Conservation (phyloP, 2,797 vertebrate species). For the Melanogrammus aeglefinus region DNA sequence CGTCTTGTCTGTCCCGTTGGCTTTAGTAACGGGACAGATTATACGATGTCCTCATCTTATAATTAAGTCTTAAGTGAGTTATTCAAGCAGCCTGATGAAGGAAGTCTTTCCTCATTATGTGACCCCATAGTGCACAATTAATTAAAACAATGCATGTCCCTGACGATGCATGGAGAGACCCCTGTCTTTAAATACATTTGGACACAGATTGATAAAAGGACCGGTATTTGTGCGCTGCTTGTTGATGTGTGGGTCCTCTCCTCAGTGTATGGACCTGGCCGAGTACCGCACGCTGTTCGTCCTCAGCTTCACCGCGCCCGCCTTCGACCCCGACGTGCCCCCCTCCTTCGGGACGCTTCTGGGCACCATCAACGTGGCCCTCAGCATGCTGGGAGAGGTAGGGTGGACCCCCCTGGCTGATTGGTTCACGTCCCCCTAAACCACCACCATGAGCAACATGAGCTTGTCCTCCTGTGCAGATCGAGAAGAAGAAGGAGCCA, state of each 20-base stretch:
- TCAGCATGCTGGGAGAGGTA: conserved; percentile 95
- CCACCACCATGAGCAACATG: neutral
- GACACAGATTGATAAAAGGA: too few species aligned
- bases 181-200: too few species aligned
- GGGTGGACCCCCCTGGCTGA: neutral
- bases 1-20: neutral
- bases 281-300: conserved; percentile 91
- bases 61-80: too few species aligned
- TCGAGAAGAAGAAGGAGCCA: conserved; percentile 95
- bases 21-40: too few species aligned
- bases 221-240: neutral
- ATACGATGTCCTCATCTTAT: too few species aligned
- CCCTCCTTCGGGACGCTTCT: conserved; percentile 97
- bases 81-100: too few species aligned
- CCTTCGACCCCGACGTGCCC: conserved; percentile 91
- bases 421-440: neutral
- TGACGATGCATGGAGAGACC: neutral
- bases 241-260: neutral
- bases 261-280: conserved; percentile 90
- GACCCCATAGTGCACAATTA: neutral
- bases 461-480: conserved; percentile 61
- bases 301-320: conserved; percentile 91
- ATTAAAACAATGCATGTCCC: neutral
- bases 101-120: too few species aligned
- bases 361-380: conserved; percentile 91